Conservation (phyloP, 2,113 vertebrate genomes). For the Sialia sialis region DNA sequence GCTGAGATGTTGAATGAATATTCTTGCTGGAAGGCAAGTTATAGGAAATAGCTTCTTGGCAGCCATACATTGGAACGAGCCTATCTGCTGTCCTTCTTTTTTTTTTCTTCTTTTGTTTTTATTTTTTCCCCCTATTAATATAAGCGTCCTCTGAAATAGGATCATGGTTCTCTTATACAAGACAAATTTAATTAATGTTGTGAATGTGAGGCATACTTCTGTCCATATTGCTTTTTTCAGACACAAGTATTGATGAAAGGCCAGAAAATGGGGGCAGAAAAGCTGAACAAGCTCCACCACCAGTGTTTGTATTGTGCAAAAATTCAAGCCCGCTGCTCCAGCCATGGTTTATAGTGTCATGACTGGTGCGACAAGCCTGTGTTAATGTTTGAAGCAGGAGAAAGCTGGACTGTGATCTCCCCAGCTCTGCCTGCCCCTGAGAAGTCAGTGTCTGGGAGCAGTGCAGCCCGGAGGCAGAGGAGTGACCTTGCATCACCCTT, state of each 20-base stretch:
- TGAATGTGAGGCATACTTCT: not conserved
- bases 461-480: not conserved
- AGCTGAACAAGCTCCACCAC: not conserved
- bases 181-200: not conserved
- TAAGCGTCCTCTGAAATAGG: not conserved
- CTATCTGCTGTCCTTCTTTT: not conserved
- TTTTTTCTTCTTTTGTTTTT: not conserved
- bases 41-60: not conserved
- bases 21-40: not conserved
- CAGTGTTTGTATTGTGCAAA: not conserved
- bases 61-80: not conserved
- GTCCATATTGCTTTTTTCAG: not conserved
- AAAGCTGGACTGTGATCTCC: not conserved
- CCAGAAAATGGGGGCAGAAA: not conserved
- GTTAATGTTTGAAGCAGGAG: not conserved
- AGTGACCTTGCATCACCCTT: not conserved
- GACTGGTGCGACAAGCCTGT: not conserved
- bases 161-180: not conserved
- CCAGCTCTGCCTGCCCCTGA: accelerated
- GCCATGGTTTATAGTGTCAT: not conserved
- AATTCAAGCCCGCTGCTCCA: not conserved
- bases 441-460: not conserved
- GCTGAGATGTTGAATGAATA: not conserved
- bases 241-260: not conserved
- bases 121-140: not conserved